These are phyloP conservation scores for Betta splendens DNA, from an alignment of 2,797 vertebrate genomes.

Conservation along the genomic window DNA sequence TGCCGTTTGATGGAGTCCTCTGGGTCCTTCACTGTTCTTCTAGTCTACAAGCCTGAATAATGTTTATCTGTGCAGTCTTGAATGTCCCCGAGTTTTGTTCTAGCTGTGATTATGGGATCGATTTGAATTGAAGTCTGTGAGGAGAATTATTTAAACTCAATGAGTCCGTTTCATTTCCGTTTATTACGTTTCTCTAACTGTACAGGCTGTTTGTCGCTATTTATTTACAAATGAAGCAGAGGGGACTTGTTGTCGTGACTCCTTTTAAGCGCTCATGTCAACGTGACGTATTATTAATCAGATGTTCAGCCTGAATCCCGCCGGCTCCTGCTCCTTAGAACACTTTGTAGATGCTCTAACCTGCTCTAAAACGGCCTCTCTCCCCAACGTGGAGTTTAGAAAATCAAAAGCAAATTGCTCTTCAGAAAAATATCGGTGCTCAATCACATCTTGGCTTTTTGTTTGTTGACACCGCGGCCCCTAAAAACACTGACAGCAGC, in stretches of 20 bases:
- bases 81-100: not conserved
- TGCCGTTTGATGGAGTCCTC: not conserved
- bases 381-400: not conserved
- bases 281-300: not conserved
- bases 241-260: not conserved
- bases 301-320: not conserved
- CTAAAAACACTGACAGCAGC: not conserved
- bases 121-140: not conserved
- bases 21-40: not conserved
- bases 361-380: not conserved
- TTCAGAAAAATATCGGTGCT: not conserved
- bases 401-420: not conserved
- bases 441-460: not conserved
- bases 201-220: too few species aligned
- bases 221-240: not conserved
- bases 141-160: not conserved
- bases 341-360: not conserved
- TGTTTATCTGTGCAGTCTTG: not conserved
- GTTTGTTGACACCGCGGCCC: not conserved
- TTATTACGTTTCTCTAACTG: too few species aligned
- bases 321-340: not conserved
- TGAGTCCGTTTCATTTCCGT: too few species aligned
- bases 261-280: not conserved
- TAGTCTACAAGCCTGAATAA: not conserved
- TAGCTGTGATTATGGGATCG: not conserved